A percentile compares a stretch with the other conserved stretches of the same genome.
Conservation (phyloP, 1,140 invertebrate genomes). For the Meloidogyne floridensis region DNA sequence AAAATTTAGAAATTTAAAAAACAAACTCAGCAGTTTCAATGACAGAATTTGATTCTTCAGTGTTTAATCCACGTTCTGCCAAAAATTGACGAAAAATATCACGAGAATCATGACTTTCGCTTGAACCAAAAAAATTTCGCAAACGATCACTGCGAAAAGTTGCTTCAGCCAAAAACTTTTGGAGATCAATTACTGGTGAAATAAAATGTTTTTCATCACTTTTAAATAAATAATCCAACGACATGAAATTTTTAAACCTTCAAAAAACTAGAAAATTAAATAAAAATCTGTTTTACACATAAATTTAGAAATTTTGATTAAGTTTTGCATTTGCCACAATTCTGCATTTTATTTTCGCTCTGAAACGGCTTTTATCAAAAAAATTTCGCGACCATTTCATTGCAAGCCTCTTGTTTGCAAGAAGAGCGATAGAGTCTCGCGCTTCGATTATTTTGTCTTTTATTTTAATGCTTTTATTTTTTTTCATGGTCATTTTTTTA, state of each 20-base stretch:
- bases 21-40: conserved; percentile 39
- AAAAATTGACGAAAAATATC: conserved; percentile 35
- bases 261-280: no score
- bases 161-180: conserved; percentile 45
- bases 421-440: no score
- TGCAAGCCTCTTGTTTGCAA: no score
- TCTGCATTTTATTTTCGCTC: no score
- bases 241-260: conserved; percentile 17
- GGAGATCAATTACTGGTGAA: conserved; percentile 49
- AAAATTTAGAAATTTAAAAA: background rate
- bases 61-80: conserved; percentile 13
- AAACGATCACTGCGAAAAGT: conserved; percentile 29
- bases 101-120: conserved; percentile 22
- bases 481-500: no score
- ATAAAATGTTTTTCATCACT: conserved; percentile 52
- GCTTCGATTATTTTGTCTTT: no score
- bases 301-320: no score
- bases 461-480: no score
- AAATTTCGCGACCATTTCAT: no score
- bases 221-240: conserved; percentile 48
- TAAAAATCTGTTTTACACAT: no score
- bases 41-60: conserved; percentile 20
- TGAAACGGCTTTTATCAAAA: no score
- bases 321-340: no score
- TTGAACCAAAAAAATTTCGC: conserved; percentile 32